Percentiles rank a stretch among this genome's conserved stretches.
These are phyloP conservation scores for Drosophila lowei DNA, from an alignment of 1,140 invertebrate species.

Conservation along the genomic window DNA sequence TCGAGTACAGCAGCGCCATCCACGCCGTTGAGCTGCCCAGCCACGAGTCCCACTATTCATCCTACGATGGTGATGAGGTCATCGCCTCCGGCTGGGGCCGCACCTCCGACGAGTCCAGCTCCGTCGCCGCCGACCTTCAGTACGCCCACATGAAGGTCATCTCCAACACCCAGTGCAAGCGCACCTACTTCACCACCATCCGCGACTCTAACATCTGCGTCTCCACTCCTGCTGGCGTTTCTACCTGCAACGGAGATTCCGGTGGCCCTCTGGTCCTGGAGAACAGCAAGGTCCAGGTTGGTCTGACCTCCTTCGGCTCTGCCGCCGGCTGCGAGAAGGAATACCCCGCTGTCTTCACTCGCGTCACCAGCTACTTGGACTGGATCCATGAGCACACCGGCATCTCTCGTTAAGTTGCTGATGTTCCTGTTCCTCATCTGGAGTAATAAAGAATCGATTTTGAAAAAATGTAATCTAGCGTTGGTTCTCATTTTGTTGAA, in stretches of 20 bases:
- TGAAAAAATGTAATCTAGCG: too few species aligned
- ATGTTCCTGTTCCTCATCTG: not conserved
- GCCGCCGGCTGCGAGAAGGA: constrained; percentile 84
- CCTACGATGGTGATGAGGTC: constrained; percentile 52
- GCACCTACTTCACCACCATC: constrained; percentile 44
- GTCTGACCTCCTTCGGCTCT: constrained; percentile 85
- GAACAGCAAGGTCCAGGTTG: constrained; percentile 71
- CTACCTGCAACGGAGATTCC: constrained; percentile 83
- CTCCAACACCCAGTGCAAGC: constrained; percentile 50
- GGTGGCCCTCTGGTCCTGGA: constrained; percentile 83
- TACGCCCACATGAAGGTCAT: constrained; percentile 63
- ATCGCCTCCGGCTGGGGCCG: constrained; percentile 72
- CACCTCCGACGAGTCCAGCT: constrained; percentile 76
- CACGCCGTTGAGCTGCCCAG: constrained; percentile 54
- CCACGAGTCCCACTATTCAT: constrained; percentile 42
- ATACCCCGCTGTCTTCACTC: constrained; percentile 84
- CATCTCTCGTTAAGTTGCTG: constrained; percentile 45
- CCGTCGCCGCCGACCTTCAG: constrained; percentile 59
- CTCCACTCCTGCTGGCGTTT: constrained; percentile 50
- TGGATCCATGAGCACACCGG: constrained; percentile 84
- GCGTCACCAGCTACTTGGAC: constrained; percentile 84
- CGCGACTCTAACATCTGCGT: constrained; percentile 66
- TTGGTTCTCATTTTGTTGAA: too few species aligned
- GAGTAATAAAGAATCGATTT: not conserved
- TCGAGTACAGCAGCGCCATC: constrained; percentile 50